Evolutionary conservation across 2,888 invertebrate genomes (phyloP).

Genomic region (Macaria liturata): DNA sequence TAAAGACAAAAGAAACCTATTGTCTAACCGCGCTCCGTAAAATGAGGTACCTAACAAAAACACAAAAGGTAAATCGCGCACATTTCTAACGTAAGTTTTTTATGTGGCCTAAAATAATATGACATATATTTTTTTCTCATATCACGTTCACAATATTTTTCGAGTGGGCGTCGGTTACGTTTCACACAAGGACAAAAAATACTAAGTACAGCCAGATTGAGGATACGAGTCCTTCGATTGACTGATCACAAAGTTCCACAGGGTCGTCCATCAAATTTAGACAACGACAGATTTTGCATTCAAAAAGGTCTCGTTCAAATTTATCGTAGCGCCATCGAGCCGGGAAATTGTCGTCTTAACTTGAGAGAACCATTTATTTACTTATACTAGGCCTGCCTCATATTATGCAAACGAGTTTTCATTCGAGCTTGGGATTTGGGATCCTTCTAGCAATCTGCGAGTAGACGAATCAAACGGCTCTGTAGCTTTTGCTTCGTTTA

Average conservation of each 20-base stretch:
- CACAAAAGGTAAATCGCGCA: constrained; percentile 14
- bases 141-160: background rate
- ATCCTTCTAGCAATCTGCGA: constrained; percentile 49
- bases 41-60: constrained; percentile 15
- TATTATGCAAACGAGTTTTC: constrained; percentile 73
- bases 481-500: constrained; percentile 43
- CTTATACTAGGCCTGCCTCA: constrained; percentile 66
- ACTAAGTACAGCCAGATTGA: background rate
- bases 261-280: constrained; percentile 49
- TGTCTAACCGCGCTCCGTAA: constrained; percentile 16
- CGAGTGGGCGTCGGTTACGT: no score
- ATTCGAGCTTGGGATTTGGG: constrained; percentile 48
- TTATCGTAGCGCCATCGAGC: constrained; percentile 68
- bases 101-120: constrained; percentile 2
- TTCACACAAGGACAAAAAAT: background rate
- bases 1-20: constrained; percentile 24
- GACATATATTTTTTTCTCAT: background rate
- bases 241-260: constrained; percentile 38
- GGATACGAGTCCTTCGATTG: constrained; percentile 1
- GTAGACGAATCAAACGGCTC: constrained; percentile 51
- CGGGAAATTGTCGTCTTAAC: constrained; percentile 74
- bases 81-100: constrained; percentile 8
- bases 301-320: constrained; percentile 61
- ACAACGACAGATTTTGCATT: constrained; percentile 60
- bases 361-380: constrained; percentile 72